Conservation (phyloP, 2,113 vertebrate species). For the Saccopteryx bilineata region DNA sequence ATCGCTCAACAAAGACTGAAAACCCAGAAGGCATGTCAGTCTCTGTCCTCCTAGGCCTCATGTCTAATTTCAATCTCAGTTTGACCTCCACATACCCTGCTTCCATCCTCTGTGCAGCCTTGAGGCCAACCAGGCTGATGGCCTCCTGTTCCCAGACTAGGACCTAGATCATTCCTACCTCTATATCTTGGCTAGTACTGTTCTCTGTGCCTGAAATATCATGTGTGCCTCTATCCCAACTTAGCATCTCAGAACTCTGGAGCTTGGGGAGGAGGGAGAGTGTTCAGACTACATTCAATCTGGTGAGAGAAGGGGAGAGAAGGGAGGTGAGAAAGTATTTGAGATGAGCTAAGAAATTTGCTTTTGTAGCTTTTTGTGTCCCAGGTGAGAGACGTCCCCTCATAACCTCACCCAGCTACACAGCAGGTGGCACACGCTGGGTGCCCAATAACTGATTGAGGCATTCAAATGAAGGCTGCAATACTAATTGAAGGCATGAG, state of each 20-base stretch:
- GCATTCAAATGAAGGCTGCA: neutral
- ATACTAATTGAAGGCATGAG: neutral
- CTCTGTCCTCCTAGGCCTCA: neutral
- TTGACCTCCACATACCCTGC: neutral
- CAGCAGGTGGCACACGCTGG: accelerated
- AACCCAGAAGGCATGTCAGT: neutral
- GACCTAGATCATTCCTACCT: neutral
- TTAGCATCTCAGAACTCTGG: neutral
- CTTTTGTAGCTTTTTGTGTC: neutral
- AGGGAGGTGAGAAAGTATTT: neutral
- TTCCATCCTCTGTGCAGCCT: neutral
- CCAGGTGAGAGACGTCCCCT: neutral
- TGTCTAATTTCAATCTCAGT: neutral
- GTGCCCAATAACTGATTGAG: accelerated
- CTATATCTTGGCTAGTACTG: neutral
- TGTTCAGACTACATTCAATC: neutral
- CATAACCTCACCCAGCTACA: neutral
- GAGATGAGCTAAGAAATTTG: neutral
- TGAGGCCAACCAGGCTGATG: neutral
- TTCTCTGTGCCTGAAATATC: neutral
- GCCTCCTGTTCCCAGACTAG: neutral
- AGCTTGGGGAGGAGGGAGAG: neutral
- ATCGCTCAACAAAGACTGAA: neutral
- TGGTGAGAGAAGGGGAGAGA: neutral
- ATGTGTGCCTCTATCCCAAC: neutral